A percentile compares a stretch with the other conserved stretches of the same genome.
Conservation (phyloP, 1,140 invertebrate species). For the Metopolophium dirhodum region DNA sequence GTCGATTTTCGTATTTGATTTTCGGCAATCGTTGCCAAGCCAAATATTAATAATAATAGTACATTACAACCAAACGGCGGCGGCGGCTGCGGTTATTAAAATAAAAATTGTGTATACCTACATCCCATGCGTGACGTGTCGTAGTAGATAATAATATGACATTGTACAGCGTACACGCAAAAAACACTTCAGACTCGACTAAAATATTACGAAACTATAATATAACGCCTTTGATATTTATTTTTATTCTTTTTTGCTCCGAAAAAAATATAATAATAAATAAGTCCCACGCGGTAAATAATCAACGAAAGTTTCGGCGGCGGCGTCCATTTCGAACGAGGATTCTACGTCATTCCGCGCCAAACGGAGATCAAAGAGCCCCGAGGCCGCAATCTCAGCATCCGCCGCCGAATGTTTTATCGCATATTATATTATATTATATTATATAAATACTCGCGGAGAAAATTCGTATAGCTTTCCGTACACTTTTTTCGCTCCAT, state of each 20-base stretch:
- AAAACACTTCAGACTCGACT: neutral
- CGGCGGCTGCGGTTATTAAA: neutral
- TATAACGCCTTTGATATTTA: neutral
- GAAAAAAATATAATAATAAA: neutral
- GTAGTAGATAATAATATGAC: neutral
- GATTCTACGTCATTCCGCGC: neutral
- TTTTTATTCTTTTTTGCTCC: no score
- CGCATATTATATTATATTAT: no score
- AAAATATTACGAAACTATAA: neutral
- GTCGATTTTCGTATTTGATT: no score
- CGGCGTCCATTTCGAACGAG: neutral
- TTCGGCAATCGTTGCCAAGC: no score
- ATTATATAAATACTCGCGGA: neutral
- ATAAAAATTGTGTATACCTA: neutral
- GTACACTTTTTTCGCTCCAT: neutral
- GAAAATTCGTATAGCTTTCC: neutral
- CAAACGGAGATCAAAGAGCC: slow-evolving; percentile 9
- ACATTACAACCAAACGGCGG: no score
- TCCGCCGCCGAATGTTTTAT: neutral
- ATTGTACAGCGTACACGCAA: neutral
- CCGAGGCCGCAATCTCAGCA: neutral
- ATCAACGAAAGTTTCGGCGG: neutral
- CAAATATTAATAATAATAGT: no score
- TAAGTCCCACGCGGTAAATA: slow-evolving; percentile 7
- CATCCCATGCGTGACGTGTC: neutral